Evolutionary conservation across 2,113 vertebrate species (phyloP), one percentile per base, ranked within the genome.

Genomic region (Pituophis catenifer): DNA sequence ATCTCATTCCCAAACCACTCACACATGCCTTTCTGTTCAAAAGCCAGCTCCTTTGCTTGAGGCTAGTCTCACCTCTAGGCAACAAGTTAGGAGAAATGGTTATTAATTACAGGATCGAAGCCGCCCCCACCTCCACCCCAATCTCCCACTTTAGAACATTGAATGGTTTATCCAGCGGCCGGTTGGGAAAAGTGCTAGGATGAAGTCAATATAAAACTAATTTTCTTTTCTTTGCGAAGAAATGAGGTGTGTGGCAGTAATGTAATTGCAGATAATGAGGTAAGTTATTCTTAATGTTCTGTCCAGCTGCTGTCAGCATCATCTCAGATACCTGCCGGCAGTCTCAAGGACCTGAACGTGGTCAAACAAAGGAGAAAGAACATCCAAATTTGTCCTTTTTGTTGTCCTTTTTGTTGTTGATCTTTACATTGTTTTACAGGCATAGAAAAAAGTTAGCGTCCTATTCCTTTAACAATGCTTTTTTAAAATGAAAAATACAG

Each of bases 251-350:
- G 97, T 97, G 97, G 97, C 97, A 93, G 95, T 97, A 97, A 97
- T 97, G 97, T 98, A 98, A 98, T 98, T 98, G 98, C 97, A 97
- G 97, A 98, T 98, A 98, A 98, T 98, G 97, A 98, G 98, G 97
- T 97, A 97, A 97, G 97, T 98, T 98, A 98, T 97, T 98, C 98
- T 98, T 98, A 98, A 98, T 98, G 98, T 98, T 97, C 97, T 95
- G 94, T 95, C 92, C 1, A 19, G 62, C 96, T 92, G 53, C 94
- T 96, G 98, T 98, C 97, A 97, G 93, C 95, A 96, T 95, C 97
- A 92, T 95, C 93, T 95, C 91, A 95, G 94, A 90, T 95, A 97
- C 96, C 96, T 96, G 93, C 94, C 0, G 88, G 95, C 94, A 88
- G 88, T 85, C 93, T 0, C 85, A 93, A 95, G 93, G 93, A 91